phyloP scores from a whole-genome alignment of 92 coral and sea anemone species.

The Parazoanthus atlanticus region DNA sequence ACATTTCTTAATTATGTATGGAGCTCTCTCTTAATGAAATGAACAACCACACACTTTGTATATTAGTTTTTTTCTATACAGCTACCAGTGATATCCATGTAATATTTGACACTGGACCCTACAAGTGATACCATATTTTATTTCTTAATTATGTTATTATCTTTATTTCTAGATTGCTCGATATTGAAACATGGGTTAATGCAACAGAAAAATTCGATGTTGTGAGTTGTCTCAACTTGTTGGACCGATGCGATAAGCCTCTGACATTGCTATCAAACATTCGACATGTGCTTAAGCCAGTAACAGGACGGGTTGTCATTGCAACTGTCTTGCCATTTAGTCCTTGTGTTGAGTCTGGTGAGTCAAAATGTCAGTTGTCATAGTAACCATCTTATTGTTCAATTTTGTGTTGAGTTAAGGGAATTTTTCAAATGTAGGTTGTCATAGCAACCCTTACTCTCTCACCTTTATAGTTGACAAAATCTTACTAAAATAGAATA shows the following conservation, averaged over 20 bases:
- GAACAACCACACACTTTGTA: neutral
- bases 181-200: conserved; percentile 74
- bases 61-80: too few species aligned
- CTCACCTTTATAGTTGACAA: too few species aligned
- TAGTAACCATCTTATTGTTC: neutral
- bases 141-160: neutral
- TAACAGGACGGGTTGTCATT: conserved; percentile 78
- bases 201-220: conserved; percentile 81
- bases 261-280: conserved; percentile 73
- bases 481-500: too few species aligned
- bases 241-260: conserved; percentile 97
- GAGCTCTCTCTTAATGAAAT: neutral
- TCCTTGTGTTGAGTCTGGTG: conserved; percentile 96
- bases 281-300: conserved; percentile 62
- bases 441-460: too few species aligned
- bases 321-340: conserved; percentile 90
- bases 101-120: neutral
- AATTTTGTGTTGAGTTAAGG: neutral
- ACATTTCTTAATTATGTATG: too few species aligned
- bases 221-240: conserved; percentile 82
- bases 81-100: too few species aligned
- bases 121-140: neutral
- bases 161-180: conserved; percentile 66
- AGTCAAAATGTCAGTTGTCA: neutral
- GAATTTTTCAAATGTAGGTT: too few species aligned